Base-by-base conservation (phyloP, 2,888 invertebrate genomes). In the Trilocha varians region DNA sequence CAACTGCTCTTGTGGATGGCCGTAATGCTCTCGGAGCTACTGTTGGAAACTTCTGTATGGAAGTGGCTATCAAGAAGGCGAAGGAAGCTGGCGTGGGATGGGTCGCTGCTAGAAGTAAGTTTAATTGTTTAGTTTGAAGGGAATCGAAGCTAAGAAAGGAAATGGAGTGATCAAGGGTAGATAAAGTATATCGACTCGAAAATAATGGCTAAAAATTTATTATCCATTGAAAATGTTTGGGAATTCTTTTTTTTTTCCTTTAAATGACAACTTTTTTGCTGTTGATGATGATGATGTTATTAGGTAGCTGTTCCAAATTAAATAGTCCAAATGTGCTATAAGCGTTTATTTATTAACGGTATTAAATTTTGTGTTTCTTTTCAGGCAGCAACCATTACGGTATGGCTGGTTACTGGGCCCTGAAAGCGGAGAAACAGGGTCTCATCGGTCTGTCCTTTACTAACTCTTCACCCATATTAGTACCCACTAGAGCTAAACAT, bases 381-480 rank as follows among this genome's bases (percentile, higher is more conserved):
- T 52, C 57, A 92, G 92, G 89, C 2, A 93, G 93, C 15, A 97
- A 95, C 69, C 97, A 97, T 74, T 97, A 91, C 59, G 97, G 97
- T 1, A 97, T 97, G 67, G 94, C 95, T 9, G 95, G 93, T 0
- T 95, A 91, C 86, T 97, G 96, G 86, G 88, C 91, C 0, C 67
- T 91, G 50, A 88, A 90, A 63, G 96, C 96, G 0, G 87, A 92
- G 58, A 77, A 91, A 16, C 69, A 91, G 50, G 92, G 91, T 1
- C 77, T 94, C 15, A 88, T 96, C 40, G 97, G 97, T 0, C 88
- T 97, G 85, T 91, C 93, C 3, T 95, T 94, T 72, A 97, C 97
- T 0, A 98, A 98, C 68, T 93, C 96, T 0, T 96, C 97, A 3
- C 97, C 97, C 0, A 74, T 96, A 46, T 89, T 95, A 89, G 92